Conservation (phyloP, 2,797 vertebrate species). For the Etheostoma nigrum region DNA sequence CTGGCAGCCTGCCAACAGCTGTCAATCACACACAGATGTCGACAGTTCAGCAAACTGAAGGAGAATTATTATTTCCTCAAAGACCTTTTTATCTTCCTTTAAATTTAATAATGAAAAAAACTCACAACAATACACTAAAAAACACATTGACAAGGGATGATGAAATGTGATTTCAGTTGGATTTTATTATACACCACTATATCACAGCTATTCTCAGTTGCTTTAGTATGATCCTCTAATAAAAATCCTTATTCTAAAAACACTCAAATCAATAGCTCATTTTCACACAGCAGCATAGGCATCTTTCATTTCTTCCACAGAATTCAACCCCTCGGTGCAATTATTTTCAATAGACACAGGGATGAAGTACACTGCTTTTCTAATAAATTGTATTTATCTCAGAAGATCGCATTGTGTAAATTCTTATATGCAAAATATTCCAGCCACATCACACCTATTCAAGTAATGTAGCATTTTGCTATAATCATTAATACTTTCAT, state of each 20-base stretch:
- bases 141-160: not conserved
- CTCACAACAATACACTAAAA: not conserved
- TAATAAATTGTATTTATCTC: slow-evolving; percentile 20
- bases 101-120: not conserved
- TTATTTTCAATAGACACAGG: slow-evolving; percentile 28
- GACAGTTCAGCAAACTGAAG: not conserved
- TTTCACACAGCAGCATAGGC: slow-evolving; percentile 46
- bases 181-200: not conserved
- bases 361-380: slow-evolving; percentile 35
- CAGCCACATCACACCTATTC: not conserved
- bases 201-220: slow-evolving; percentile 9
- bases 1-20: slow-evolving; percentile 2
- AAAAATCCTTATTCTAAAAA: slow-evolving; percentile 47
- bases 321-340: slow-evolving; percentile 15
- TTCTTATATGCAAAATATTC: slow-evolving; percentile 9
- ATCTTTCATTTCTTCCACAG: slow-evolving; percentile 39
- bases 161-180: not conserved
- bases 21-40: slow-evolving; percentile 1
- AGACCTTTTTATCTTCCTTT: not conserved
- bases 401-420: slow-evolving; percentile 10
- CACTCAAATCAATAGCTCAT: slow-evolving; percentile 60
- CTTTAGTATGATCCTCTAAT: slow-evolving; percentile 21
- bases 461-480: not conserved
- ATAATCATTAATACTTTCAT: not conserved
- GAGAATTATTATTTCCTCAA: not conserved